Evolutionary conservation across 2,797 vertebrate species (phyloP).

Genomic region (Nothura maculosa): DNA sequence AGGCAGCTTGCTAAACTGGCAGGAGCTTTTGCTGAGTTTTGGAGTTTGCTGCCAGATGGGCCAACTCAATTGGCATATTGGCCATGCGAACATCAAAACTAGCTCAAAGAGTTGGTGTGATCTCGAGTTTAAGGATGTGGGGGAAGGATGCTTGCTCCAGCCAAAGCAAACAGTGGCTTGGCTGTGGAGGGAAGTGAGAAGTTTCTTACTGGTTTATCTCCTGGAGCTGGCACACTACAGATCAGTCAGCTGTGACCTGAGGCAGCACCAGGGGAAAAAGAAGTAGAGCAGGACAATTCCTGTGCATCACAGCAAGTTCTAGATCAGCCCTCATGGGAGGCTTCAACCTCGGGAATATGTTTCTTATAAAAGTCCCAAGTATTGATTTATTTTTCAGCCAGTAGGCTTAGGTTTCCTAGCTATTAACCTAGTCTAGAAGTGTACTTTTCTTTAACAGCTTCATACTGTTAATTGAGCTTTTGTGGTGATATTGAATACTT

Average conservation of each 20-base stretch:
- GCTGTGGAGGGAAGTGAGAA: neutral
- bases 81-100: neutral
- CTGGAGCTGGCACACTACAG: neutral
- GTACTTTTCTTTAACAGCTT: neutral
- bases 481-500: neutral
- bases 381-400: neutral
- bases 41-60: neutral
- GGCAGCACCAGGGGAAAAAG: neutral
- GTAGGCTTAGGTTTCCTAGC: rapidly evolving
- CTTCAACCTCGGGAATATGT: neutral
- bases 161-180: neutral
- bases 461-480: neutral
- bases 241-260: neutral
- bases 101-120: neutral
- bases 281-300: neutral
- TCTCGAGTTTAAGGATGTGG: rapidly evolving
- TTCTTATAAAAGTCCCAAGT: neutral
- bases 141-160: neutral
- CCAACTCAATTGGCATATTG: neutral
- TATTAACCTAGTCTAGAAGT: neutral
- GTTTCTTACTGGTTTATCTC: neutral
- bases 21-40: neutral
- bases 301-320: neutral
- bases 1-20: neutral
- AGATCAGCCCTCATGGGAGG: neutral